Base-by-base conservation (phyloP, 1,140 invertebrate genomes). In the Bombus impatiens region DNA sequence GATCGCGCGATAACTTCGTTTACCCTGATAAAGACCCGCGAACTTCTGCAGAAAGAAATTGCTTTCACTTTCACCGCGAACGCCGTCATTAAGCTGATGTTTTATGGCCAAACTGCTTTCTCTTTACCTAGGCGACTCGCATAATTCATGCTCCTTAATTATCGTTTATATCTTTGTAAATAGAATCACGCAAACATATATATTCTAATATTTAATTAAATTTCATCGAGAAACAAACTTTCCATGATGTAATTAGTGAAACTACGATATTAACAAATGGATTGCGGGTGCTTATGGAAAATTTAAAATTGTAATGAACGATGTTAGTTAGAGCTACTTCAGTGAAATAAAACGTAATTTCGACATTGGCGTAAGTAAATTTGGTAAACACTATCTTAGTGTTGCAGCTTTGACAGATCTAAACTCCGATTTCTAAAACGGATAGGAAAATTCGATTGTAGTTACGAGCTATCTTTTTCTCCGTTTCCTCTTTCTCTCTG, bases 1-100 rank as follows among this genome's bases (percentile, higher is more conserved):
- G 90, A 91, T 91, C 90, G 86, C 84, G 89, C 72, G 84, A 86
- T 91, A 91, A 91, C 88, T 87, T 88, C 82, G 77, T 91, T 91
- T 71, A 74, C 70, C 65, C 68, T 28, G 88, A 78, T 82, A 79
- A 87, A 88, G 86, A 87, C 70, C 62, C 32, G 67, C 68, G 78
- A 86, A 89, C 74, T 87, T 88, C 47, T 42, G 12, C 68, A 76
- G 78, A 42, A 89, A 89, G 87, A 76, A 76, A 22, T 81, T 77
- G 81, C 68, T 82, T 87, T 70, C n/a, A 44, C 84, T 82, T 86
- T 81, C 47, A 47, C 47, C 25, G n/a, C 65, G 72, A 86, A 72
- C 65, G 18, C 28, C 25, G n/a, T 86, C 59, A 42, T 86, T 76
- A 83, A n/a, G 47, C 35, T 40, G 22, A 71, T 65, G 62, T 47